Base-by-base conservation (phyloP, 1,140 invertebrate genomes). In the Bombus huntii region DNA sequence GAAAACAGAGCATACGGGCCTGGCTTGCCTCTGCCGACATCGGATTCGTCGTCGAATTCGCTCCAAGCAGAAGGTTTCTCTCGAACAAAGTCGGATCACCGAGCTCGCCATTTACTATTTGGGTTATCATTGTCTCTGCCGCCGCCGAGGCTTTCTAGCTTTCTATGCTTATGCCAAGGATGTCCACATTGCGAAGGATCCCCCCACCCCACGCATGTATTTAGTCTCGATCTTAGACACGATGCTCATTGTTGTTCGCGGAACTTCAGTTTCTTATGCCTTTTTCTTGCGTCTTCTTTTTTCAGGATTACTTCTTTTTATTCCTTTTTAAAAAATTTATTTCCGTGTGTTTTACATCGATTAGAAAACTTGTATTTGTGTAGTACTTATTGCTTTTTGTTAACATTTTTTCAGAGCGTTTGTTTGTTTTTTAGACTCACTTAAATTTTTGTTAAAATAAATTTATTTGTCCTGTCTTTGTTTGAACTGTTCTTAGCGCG, bases 101-200 rank as follows among this genome's bases (percentile, higher is more conserved):
- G 53, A 77, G 82, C 72, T 31, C 28, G 71, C 53, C 75, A 71
- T n/a, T 31, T 62, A n/a, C 89, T 90, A 93, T 92, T 92, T 93
- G 92, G 92, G 92, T 93, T 93, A 93, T 92, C 88, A 92, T 90
- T 87, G 72, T 31, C 47, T 53, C 18, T 53, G 18, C 47, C 81
- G 86, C 86, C 73, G 81, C n/a, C n/a, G 92, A 93, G 92, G 92
- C 92, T 93, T 93, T 93, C 92, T 92, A 93, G 92, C 92, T 93
- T 93, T 93, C 92, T 93, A 92, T 89, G 91, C 91, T 93, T 93
- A 92, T 92, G 91, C 91, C 92, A 93, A 93, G 92, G 92, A 92
- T 92, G 90, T 92, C 92, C 91, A 91, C 90, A 91, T 92, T 93
- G 91, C 92, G 82, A 89, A 89, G 91, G 91, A 91, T 81, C 76